Conservation (phyloP, 1,140 invertebrate species). For the Leptestheria dahalacensis region DNA sequence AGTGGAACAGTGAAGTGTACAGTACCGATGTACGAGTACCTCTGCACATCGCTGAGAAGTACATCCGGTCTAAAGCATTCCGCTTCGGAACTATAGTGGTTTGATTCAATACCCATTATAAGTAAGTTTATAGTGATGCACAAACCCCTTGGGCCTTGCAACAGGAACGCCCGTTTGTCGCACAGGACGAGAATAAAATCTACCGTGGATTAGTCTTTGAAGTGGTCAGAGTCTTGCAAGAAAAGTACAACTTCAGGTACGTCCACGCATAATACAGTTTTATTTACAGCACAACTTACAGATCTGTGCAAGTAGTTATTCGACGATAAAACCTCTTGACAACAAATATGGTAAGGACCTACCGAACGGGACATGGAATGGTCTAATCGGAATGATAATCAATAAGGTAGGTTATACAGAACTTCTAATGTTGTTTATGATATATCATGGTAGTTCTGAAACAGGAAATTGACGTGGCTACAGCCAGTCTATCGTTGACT, state of each 20-base stretch:
- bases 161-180: too few species aligned
- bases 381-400: conserved; percentile 4
- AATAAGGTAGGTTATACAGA: background rate
- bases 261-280: background rate
- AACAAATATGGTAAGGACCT: background rate
- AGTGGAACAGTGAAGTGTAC: too few species aligned
- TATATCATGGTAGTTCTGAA: conserved; percentile 17
- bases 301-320: background rate
- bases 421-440: background rate
- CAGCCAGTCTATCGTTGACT: conserved; percentile 32
- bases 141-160: too few species aligned
- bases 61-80: too few species aligned
- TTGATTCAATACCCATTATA: too few species aligned
- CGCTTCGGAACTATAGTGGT: too few species aligned
- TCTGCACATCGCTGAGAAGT: too few species aligned
- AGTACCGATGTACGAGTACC: too few species aligned
- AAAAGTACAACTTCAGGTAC: conserved; percentile 9
- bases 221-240: conserved; percentile 3
- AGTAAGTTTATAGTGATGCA: too few species aligned
- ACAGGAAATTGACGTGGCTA: conserved; percentile 30
- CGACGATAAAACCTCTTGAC: background rate
- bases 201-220: conserved; percentile 2
- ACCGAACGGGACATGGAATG: conserved; percentile 1
- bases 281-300: background rate
- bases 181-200: too few species aligned